These are phyloP conservation scores for Oxyruncus cristatus DNA, from an alignment of 2,113 vertebrate genomes.

Conservation along the genomic window DNA sequence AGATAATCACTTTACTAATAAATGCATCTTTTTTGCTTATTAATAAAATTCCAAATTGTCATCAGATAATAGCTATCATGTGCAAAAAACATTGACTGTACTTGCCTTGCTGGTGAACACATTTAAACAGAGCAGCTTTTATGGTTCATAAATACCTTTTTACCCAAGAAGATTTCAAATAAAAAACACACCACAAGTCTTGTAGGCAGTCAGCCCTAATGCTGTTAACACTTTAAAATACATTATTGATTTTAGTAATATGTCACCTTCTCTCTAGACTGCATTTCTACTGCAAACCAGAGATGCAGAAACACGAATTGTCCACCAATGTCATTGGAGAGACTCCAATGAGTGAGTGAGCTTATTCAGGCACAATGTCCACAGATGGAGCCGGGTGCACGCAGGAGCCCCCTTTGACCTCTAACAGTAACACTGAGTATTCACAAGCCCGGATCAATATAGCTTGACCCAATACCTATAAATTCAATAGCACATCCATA, in stretches of 20 bases:
- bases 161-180: background rate
- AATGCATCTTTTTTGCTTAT: background rate
- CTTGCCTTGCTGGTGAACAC: background rate
- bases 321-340: background rate
- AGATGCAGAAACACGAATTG: background rate
- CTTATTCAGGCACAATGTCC: background rate
- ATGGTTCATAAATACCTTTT: background rate
- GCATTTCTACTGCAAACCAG: background rate
- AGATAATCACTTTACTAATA: too few species aligned
- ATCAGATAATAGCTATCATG: background rate
- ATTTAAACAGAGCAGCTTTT: background rate
- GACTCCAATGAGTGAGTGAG: background rate
- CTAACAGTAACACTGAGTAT: background rate
- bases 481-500: background rate
- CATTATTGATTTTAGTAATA: background rate
- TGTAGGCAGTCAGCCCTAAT: background rate
- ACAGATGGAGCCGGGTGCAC: rapidly evolving
- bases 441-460: background rate
- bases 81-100: background rate
- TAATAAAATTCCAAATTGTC: background rate
- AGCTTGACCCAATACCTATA: background rate
- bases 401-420: background rate
- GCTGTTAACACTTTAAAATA: background rate
- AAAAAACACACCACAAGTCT: background rate
- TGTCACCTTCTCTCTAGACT: background rate